A percentile compares a stretch with the other conserved stretches of the same genome.
phyloP scores from a whole-genome alignment of 2,113 vertebrate species.

The Plecotus auritus region DNA sequence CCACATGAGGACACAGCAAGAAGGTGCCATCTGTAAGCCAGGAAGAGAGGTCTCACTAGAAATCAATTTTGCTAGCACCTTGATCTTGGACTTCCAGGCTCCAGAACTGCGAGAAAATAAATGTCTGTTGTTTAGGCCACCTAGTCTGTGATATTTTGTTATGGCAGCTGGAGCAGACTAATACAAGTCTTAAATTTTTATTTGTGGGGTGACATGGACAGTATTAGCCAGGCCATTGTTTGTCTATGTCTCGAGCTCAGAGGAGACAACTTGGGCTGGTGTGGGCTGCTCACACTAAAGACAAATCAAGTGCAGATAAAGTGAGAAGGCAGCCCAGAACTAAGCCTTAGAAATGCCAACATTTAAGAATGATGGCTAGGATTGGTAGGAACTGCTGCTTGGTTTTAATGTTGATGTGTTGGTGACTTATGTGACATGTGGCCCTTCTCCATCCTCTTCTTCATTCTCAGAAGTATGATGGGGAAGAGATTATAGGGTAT shows the following conservation, averaged over 20 bases:
- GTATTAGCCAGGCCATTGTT: not conserved
- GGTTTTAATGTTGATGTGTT: not conserved
- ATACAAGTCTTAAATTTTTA: not conserved
- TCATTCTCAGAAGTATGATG: not conserved
- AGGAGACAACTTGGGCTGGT: not conserved
- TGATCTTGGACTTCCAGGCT: not conserved
- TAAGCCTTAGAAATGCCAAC: not conserved
- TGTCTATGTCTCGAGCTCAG: not conserved
- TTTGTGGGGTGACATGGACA: not conserved
- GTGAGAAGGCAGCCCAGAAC: not conserved
- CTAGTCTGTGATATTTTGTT: not conserved
- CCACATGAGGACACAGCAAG: not conserved
- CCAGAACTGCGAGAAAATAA: not conserved
- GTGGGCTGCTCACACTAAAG: not conserved
- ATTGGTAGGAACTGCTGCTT: not conserved
- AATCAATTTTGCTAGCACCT: not conserved
- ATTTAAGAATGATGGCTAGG: not conserved
- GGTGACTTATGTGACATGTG: not conserved
- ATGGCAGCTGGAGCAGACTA: not conserved
- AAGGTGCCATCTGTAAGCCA: not conserved
- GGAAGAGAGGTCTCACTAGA: not conserved
- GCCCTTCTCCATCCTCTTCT: not conserved
- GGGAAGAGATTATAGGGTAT: not conserved
- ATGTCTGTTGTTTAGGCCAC: not conserved
- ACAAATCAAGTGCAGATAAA: not conserved